phyloP scores from a whole-genome alignment of 2,797 vertebrate species.

The Gorsachius magnificus region DNA sequence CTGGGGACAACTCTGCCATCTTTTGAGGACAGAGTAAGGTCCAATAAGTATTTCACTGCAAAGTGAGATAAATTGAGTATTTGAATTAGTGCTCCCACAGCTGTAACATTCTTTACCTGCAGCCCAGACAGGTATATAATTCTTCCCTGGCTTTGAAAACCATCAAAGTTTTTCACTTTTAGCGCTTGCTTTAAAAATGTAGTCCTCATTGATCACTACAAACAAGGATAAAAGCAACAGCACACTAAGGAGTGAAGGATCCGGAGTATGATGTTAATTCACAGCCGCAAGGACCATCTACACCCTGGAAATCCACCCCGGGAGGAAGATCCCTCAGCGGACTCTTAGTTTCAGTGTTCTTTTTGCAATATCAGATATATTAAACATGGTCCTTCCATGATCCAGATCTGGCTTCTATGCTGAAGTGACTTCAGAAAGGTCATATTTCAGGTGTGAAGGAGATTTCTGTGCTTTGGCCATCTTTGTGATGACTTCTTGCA shows the following conservation, averaged over 20 bases:
- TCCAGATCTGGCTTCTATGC: neutral
- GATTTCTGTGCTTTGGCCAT: neutral
- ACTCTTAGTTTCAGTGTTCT: neutral
- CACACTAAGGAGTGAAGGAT: neutral
- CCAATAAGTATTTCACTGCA: neutral
- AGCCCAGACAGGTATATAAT: slow-evolving; percentile 64
- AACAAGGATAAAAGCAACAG: slow-evolving; percentile 3
- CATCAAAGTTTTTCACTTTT: slow-evolving; percentile 60
- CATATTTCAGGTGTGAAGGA: neutral
- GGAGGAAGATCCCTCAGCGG: neutral
- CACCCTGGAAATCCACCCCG: neutral
- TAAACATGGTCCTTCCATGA: neutral
- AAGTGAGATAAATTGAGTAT: slow-evolving; percentile 23
- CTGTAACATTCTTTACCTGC: slow-evolving; percentile 63
- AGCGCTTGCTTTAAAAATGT: slow-evolving; percentile 12
- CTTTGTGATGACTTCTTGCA: neutral
- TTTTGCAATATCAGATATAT: neutral
- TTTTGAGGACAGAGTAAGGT: neutral
- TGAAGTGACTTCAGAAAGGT: neutral
- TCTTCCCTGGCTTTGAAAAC: slow-evolving; percentile 64
- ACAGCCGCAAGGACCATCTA: neutral
- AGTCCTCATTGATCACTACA: neutral
- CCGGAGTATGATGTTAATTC: neutral
- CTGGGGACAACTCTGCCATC: neutral
- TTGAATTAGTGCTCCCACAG: slow-evolving; percentile 48